Evolutionary conservation across 2,888 invertebrate genomes (phyloP), one percentile per base, ranked within the genome.

Genomic region (Bhutanitis thaidina): DNA sequence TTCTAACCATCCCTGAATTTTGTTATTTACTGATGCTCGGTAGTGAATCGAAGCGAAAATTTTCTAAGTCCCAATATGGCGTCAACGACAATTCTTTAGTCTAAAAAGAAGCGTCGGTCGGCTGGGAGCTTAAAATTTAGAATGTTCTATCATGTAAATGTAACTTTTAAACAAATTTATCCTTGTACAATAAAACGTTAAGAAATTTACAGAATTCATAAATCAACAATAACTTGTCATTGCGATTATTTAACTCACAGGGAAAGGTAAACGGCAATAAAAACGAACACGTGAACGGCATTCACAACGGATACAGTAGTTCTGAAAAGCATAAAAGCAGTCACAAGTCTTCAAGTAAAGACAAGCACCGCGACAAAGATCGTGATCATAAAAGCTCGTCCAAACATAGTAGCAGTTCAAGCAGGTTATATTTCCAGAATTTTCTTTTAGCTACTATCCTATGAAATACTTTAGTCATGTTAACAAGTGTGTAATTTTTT

Each of bases 11-110:
- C 44, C 48, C 34, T 55, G 50, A 55, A 61, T 69, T 62, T 56
- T 57, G 58, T 65, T 74, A 68, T 90, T 85, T 88, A 84, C 90
- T 91, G 80, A 86, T 92, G 90, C 69, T 81, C 77, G 70, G 67
- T 71, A 69, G 73, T 71, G 72, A 64, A 75, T 75, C 77, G 76
- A 79, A 79, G 76, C 90, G 84, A 86, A 90, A 88, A 76, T 90
- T 90, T 90, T 90, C 90, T 90, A 94, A 94, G 94, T 94, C 94
- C 94, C 93, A 94, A 94, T 93, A 95, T 95, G 95, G 95, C 95
- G 95, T 93, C 94, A 92, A 91, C 91, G 91, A 91, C 91, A 93
- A 92, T 93, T 91, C 92, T 91, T 65, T 67, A 58, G 61, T 71
- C 67, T 67, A 61, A 61, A n/a, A 71, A 70, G 65, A 89, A 82